phyloP scores from a whole-genome alignment of 1,140 invertebrate genomes.

The Solen grandis region DNA sequence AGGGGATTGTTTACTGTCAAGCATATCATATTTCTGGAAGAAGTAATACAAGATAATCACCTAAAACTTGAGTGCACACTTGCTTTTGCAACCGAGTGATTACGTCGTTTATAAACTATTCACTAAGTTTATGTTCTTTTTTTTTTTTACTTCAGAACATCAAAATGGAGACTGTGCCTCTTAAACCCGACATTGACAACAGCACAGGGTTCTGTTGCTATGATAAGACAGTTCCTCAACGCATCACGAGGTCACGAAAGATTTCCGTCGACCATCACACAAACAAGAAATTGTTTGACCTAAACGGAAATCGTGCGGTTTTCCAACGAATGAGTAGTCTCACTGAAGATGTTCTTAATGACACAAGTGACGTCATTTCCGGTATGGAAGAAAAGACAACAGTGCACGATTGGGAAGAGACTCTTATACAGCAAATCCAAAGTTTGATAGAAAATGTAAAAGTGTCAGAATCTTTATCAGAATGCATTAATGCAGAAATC shows the following conservation, averaged over 20 bases:
- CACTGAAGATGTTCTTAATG: neutral
- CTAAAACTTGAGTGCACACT: too few relatives aligned
- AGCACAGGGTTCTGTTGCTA: too few relatives aligned
- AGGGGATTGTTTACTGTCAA: too few relatives aligned
- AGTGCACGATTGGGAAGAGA: neutral
- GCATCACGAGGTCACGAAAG: neutral
- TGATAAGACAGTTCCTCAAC: too few relatives aligned
- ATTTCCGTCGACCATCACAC: neutral
- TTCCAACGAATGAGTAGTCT: neutral
- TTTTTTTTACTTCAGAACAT: too few relatives aligned
- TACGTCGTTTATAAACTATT: too few relatives aligned
- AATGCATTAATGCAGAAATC: constrained; percentile 29
- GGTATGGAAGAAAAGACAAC: neutral
- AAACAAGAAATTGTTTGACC: neutral
- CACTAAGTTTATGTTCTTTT: too few relatives aligned
- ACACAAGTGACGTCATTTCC: neutral
- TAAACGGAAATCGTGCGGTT: neutral
- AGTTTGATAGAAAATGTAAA: constrained; percentile 29
- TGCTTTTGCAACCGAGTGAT: too few relatives aligned
- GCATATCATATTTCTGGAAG: too few relatives aligned
- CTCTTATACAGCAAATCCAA: neutral
- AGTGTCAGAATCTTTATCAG: constrained; percentile 27
- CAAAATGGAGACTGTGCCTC: too few relatives aligned
- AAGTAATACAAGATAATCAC: too few relatives aligned
- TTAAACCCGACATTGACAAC: too few relatives aligned